Conservation (phyloP, 2,113 vertebrate genomes). For the Corythornis madagascariensis region DNA sequence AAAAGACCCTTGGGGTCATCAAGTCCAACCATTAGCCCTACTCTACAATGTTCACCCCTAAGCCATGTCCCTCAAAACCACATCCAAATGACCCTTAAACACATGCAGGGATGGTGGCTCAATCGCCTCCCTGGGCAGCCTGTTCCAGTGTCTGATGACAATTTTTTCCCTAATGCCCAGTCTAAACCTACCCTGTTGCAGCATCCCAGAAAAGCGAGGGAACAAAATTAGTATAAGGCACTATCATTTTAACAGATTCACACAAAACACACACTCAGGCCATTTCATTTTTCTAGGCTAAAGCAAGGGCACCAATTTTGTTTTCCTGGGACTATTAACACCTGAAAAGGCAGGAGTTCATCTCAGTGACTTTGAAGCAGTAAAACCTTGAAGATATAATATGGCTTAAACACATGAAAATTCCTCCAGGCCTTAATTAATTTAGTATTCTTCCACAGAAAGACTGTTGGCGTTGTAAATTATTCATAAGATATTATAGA, state of each 20-base stretch:
- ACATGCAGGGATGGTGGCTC: too few relatives aligned
- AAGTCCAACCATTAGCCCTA: too few relatives aligned
- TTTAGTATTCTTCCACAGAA: constrained; percentile 76
- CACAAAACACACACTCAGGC: neutral
- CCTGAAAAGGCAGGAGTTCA: constrained; percentile 60
- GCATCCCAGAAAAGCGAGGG: neutral
- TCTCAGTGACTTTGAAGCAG: constrained; percentile 68
- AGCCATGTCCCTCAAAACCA: too few relatives aligned
- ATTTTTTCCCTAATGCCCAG: too few relatives aligned
- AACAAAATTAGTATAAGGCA: neutral
- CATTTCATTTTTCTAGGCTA: constrained; percentile 36
- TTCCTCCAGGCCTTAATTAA: constrained; percentile 78
- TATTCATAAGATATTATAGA: constrained; percentile 78
- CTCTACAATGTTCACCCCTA: too few relatives aligned
- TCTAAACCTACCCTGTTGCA: neutral
- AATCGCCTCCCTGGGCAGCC: too few relatives aligned
- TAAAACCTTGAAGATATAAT: constrained; percentile 75
- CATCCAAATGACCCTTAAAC: too few relatives aligned
- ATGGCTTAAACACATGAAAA: constrained; percentile 74
- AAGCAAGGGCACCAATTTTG: constrained; percentile 45
- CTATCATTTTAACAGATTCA: neutral
- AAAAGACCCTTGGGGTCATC: too few relatives aligned
- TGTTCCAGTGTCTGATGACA: too few relatives aligned
- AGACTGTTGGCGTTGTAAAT: constrained; percentile 75
- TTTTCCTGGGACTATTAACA: constrained; percentile 58